phyloP scores from a whole-genome alignment of 2,797 vertebrate species.

The Margarornis squamiger region DNA sequence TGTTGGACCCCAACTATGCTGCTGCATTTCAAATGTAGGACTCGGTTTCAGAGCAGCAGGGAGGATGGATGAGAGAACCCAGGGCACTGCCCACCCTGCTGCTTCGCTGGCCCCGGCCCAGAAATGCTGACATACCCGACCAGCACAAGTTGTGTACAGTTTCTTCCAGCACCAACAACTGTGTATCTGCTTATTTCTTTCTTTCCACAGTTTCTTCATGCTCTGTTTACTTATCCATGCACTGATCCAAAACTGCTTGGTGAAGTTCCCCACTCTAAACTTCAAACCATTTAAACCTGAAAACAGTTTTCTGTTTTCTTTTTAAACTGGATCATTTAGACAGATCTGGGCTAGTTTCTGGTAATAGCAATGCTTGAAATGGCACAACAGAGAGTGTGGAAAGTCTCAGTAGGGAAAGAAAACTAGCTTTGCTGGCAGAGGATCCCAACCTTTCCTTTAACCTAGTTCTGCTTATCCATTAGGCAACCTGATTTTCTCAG shows the following conservation, averaged over 20 bases:
- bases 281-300: background rate
- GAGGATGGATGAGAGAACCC: background rate
- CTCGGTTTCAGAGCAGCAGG: background rate
- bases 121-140: rapidly evolving
- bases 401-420: background rate
- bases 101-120: background rate
- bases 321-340: background rate
- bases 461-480: background rate
- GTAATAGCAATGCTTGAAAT: background rate
- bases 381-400: background rate
- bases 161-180: background rate
- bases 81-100: rapidly evolving
- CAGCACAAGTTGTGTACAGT: rapidly evolving
- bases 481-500: background rate
- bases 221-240: background rate
- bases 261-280: background rate
- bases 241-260: background rate
- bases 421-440: background rate
- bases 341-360: background rate
- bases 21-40: background rate
- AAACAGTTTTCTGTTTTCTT: background rate
- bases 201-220: background rate
- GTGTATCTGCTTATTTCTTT: background rate
- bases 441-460: background rate
- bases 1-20: background rate